Base-by-base conservation (phyloP, 2,797 vertebrate species). In the Sarcoramphus papa region DNA sequence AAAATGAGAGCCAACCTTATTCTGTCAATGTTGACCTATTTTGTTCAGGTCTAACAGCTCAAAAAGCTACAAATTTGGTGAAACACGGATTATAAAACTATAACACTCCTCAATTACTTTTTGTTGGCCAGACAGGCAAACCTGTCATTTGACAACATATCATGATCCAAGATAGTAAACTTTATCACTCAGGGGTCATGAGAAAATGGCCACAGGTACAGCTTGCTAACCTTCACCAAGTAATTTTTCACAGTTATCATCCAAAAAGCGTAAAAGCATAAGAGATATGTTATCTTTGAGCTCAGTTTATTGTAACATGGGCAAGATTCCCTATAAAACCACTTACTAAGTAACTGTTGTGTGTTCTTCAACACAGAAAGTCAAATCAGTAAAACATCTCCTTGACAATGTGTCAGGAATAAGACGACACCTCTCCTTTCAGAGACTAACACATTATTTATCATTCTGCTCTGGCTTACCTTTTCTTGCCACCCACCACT, bases 201-300 rank as follows among this genome's bases (percentile, higher is more conserved):
- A 98, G 98, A 98, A 98, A 98, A 98, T 94, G 96, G 97, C 96
- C 98, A 97, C 94, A 97, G 97, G 95, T 97, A 97, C 94, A 97
- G 92, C 93, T 96, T 97, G 94, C 97, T 98, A 97, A 98, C 97
- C 97, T 95, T 92, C 83, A 73, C 96, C 86, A 95, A 97, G 97
- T 98, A 98, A 98, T 98, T 98, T 97, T 98, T 98, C 98, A 98
- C 97, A 98, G 98, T 98, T 98, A 98, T 98, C 98, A 98, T 95
- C 97, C 95, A 90, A 96, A 97, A 97, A 97, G 96, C 27, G 54
- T 98, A 98, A 98, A 97, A 98, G 97, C 96, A 97, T 89, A 97
- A 96, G 95, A 98, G 97, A 97, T 96, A 97, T 7, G 54, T 98
- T 98, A 98, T 98, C 98, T 98, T 91, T 28, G 59, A 96, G 96